A percentile compares a stretch with the other conserved stretches of the same genome.
phyloP scores from a whole-genome alignment of 2,113 vertebrate species.

The Cyanistes caeruleus region DNA sequence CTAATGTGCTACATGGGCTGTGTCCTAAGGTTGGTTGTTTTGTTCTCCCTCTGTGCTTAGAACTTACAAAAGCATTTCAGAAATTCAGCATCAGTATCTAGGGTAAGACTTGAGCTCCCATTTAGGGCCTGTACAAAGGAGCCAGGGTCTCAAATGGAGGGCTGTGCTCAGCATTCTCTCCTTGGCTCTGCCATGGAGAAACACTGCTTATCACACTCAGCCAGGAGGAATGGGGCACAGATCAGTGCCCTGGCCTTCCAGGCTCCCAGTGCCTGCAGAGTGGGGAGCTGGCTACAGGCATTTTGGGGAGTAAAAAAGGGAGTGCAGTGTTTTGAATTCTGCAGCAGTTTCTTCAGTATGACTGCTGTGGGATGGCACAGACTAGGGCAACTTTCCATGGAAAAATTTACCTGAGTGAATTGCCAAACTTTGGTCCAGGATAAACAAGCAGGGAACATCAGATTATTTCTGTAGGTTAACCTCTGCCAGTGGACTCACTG shows the following conservation, averaged over 20 bases:
- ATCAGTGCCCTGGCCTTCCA: background rate
- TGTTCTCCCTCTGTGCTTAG: background rate
- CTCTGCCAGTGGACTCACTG: background rate
- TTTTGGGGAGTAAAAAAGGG: no score
- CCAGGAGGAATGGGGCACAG: fast-evolving
- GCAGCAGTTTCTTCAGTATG: background rate
- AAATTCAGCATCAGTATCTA: background rate
- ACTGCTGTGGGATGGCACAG: background rate
- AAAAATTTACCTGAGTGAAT: background rate
- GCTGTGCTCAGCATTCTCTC: background rate
- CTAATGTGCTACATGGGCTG: background rate
- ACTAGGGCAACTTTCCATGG: background rate
- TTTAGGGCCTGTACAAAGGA: background rate
- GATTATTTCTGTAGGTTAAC: background rate
- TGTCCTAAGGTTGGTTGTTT: background rate
- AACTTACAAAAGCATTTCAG: background rate
- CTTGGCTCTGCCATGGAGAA: background rate
- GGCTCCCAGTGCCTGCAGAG: background rate
- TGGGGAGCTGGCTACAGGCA: background rate
- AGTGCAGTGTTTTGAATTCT: background rate
- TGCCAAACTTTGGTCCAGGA: background rate
- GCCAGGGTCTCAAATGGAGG: background rate
- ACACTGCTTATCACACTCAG: background rate
- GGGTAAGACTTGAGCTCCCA: background rate
- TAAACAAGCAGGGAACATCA: background rate